These are phyloP conservation scores for Koerneria pararmatus DNA, from an alignment of 2,888 invertebrate species.

Conservation along the genomic window DNA sequence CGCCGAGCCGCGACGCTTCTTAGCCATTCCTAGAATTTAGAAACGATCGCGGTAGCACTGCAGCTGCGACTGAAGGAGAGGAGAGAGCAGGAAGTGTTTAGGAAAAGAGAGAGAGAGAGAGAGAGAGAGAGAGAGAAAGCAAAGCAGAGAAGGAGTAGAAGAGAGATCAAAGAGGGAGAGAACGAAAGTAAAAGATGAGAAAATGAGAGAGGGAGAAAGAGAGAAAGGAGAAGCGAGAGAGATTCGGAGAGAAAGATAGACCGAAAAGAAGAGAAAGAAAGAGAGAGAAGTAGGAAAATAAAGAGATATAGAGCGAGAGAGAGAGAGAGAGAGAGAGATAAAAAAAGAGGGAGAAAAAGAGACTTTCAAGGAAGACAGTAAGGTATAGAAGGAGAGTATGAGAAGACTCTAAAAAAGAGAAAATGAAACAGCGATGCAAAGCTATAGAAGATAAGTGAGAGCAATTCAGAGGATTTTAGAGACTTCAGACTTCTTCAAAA, in stretches of 20 bases:
- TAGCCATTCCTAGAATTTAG: conserved; percentile 20
- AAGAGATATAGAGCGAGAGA: neutral
- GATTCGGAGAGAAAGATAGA: conserved; percentile 16
- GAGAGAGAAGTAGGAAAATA: conserved; percentile 8
- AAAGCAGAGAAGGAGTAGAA: conserved; percentile 17
- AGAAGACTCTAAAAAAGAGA: neutral
- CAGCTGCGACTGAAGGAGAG: conserved; percentile 3
- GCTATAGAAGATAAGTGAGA: neutral
- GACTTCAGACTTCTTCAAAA: neutral
- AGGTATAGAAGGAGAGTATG: conserved; percentile 20
- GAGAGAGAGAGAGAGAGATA: conserved; percentile 14
- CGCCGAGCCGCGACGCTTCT: conserved; percentile 20
- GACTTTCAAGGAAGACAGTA: conserved; percentile 16
- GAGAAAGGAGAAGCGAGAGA: conserved; percentile 18
- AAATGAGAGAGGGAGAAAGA: neutral
- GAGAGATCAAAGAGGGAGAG: conserved; percentile 22
- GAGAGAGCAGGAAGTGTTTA: conserved; percentile 6
- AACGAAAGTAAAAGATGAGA: neutral
- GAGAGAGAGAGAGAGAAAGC: conserved; percentile 21
- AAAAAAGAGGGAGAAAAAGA: conserved; percentile 20
- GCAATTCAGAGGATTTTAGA: neutral
- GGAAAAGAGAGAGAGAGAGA: conserved; percentile 14
- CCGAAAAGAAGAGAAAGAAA: conserved; percentile 22
- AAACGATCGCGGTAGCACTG: conserved; percentile 10
- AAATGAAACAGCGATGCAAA: neutral